Evolutionary conservation across 2,113 vertebrate genomes (phyloP).

Genomic region (Muntiacus muntjak): DNA sequence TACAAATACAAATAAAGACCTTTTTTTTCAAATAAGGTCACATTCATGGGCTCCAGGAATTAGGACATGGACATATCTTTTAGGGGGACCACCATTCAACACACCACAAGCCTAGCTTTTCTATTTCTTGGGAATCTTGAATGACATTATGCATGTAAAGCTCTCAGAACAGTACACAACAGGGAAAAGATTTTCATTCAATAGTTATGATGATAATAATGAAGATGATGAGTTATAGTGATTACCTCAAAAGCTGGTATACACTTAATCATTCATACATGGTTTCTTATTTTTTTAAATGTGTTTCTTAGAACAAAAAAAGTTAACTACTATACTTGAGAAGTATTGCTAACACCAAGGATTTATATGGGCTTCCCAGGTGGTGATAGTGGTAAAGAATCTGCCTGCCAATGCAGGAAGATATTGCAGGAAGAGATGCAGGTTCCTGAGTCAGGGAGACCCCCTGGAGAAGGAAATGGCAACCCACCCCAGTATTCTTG

Average conservation of each 20-base stretch:
- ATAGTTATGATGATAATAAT: not conserved
- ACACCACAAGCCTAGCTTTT: not conserved
- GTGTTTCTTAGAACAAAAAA: not conserved
- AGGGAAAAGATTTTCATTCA: not conserved
- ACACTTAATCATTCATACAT: not conserved
- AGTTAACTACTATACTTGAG: not conserved
- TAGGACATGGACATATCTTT: not conserved
- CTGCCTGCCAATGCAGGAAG: not conserved
- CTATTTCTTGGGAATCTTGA: not conserved
- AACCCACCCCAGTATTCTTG: not conserved
- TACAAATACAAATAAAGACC: not conserved
- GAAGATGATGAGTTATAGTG: not conserved
- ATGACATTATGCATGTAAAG: not conserved
- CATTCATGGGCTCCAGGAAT: not conserved
- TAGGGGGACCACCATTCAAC: not conserved
- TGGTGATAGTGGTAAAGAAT: not conserved
- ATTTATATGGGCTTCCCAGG: not conserved
- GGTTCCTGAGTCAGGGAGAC: accelerated
- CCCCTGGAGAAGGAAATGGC: not conserved
- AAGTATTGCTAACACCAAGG: not conserved
- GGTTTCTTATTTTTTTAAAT: not conserved
- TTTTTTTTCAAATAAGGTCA: not conserved
- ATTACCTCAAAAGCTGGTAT: not conserved
- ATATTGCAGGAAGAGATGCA: not conserved
- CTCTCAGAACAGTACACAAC: not conserved